phyloP scores from a whole-genome alignment of 2,888 invertebrate genomes.

The Acanthosepion lycidas region DNA sequence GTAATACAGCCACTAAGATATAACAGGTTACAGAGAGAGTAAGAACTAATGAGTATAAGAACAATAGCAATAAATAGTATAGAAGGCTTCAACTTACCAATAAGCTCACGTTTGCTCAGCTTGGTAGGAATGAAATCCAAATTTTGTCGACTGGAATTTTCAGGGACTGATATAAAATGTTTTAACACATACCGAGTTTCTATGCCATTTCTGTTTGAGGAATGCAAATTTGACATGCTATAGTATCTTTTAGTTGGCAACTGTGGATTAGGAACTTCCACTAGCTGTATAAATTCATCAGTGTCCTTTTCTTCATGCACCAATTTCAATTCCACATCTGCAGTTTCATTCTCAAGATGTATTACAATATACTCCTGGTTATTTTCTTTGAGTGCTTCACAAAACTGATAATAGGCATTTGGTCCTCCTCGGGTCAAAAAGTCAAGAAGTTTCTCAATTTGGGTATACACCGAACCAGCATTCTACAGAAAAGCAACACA shows the following conservation, averaged over 20 bases:
- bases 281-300: neutral
- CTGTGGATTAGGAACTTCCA: constrained; percentile 44
- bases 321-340: neutral
- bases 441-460: constrained; percentile 65
- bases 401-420: constrained; percentile 63
- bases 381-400: constrained; percentile 64
- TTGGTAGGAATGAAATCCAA: too few species aligned
- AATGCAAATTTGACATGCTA: too few species aligned
- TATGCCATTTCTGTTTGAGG: too few species aligned
- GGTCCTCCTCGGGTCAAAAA: constrained; percentile 59
- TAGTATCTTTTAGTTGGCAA: constrained; percentile 38
- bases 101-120: too few species aligned
- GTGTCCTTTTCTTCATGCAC: neutral
- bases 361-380: constrained; percentile 63
- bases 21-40: too few species aligned
- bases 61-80: too few species aligned
- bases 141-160: too few species aligned
- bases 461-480: constrained; percentile 59
- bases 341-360: neutral
- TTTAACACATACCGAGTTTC: too few species aligned
- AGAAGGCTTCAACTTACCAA: too few species aligned
- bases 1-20: too few species aligned
- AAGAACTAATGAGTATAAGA: too few species aligned
- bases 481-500: constrained; percentile 51
- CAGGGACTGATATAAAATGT: too few species aligned